Evolutionary conservation across 2,888 invertebrate genomes (phyloP), one percentile per base, ranked within the genome.

Genomic region (Cosmopolites sordidus): DNA sequence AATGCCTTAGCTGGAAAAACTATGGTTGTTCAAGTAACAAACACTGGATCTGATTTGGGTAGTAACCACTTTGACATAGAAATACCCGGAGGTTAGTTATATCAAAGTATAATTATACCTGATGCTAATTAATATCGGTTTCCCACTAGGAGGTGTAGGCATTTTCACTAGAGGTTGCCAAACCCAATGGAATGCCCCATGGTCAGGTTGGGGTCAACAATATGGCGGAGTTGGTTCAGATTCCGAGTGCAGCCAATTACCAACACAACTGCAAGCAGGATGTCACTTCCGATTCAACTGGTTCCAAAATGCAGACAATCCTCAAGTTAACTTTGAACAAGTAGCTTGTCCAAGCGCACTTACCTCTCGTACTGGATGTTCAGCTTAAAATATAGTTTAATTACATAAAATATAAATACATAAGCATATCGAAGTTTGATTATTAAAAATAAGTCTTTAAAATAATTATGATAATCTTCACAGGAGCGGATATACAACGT

Each of bases 181-280:
- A 16, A 46, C 53, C 12, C 60, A 61, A 45, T 62, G 62, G 62
- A 39, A 58, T 27, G 43, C 57, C 8, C 54, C 56, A 4, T n/a
- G n/a, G 27, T 43, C 33, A 14, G 62, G 60, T 12, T 63, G 63
- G 63, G 63, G 62, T 30, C 52, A 58, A 8, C 61, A 59, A 39
- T 59, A 59, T 40, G 59, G 59, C 27, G 62, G 63, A 4, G 60
- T 63, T 1, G 22, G 46, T 12, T 42, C 51, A 1, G 49, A 47
- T 22, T 42, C 45, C 1, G 58, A 63, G 27, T 63, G 63, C 43
- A 17, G 30, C 16, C 8, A 51, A 40, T 46, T 63, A 8, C 62
- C 63, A 9, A 40, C 29, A 30, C 43, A 22, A 16, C 48, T 63
- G 17, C 58, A 56, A 46, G 6, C 42, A 8, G 63, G 63, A 27